Percentiles rank a stretch among this genome's conserved stretches.
Conservation (phyloP, 2,113 vertebrate genomes). For the Abramis brama region DNA sequence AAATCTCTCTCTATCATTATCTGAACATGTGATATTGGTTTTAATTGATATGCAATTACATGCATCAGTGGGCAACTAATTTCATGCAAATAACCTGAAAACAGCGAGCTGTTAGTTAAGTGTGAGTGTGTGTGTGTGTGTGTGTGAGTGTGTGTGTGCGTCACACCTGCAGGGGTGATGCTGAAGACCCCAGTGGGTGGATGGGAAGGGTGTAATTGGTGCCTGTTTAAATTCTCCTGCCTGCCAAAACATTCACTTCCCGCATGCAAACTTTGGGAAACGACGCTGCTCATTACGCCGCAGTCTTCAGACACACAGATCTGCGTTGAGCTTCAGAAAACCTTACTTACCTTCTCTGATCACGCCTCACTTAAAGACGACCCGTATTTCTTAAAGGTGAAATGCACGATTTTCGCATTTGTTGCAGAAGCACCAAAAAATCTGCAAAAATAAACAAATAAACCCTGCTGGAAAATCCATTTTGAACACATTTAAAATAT, state of each 20-base stretch:
- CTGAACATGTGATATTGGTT: slow-evolving; percentile 22
- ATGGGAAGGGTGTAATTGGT: slow-evolving; percentile 33
- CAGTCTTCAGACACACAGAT: not conserved
- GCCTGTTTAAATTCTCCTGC: slow-evolving; percentile 40
- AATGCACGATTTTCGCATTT: too few species aligned
- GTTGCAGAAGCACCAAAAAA: too few species aligned
- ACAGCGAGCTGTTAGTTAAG: slow-evolving; percentile 15
- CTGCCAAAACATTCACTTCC: slow-evolving; percentile 39
- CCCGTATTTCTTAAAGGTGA: too few species aligned
- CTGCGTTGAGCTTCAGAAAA: not conserved
- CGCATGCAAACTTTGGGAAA: slow-evolving; percentile 32
- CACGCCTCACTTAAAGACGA: not conserved
- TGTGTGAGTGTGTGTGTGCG: not conserved
- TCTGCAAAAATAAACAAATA: too few species aligned
- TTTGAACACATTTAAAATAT: too few species aligned
- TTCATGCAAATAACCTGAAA: slow-evolving; percentile 49
- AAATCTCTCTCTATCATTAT: slow-evolving; percentile 3
- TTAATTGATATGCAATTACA: slow-evolving; percentile 52
- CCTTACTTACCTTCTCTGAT: not conserved
- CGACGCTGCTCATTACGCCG: not conserved
- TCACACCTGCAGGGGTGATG: slow-evolving; percentile 44
- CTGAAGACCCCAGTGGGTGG: slow-evolving; percentile 40
- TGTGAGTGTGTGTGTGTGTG: slow-evolving; percentile 9
- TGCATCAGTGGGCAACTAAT: slow-evolving; percentile 33
- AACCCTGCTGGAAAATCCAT: too few species aligned